These are phyloP conservation scores for Anarrhichthys ocellatus DNA, from an alignment of 2,113 vertebrate species.

Conservation along the genomic window DNA sequence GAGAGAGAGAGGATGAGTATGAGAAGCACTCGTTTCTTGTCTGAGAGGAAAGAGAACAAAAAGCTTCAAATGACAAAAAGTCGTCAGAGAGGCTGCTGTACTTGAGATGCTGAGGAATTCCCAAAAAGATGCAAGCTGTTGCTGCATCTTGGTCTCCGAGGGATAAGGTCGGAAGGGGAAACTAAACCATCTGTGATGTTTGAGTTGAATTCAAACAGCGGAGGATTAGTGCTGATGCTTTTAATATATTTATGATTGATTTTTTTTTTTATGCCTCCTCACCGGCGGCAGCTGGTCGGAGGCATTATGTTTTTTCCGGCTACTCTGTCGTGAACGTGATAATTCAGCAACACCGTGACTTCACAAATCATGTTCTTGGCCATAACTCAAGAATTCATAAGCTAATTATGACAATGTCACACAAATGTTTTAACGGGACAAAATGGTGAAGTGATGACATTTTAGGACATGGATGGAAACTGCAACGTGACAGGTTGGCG, in stretches of 20 bases:
- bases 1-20: background rate
- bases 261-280: background rate
- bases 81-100: slow-evolving; percentile 18
- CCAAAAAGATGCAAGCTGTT: slow-evolving; percentile 16
- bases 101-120: slow-evolving; percentile 1
- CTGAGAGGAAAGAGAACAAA: background rate
- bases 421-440: background rate
- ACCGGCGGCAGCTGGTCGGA: background rate
- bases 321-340: background rate
- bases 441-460: too few species aligned
- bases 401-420: too few species aligned
- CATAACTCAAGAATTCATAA: too few species aligned
- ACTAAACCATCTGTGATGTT: slow-evolving; percentile 15
- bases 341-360: too few species aligned
- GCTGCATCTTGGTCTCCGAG: background rate
- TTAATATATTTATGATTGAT: background rate
- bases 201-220: too few species aligned
- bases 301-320: background rate
- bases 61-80: slow-evolving; percentile 5
- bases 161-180: background rate
- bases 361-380: too few species aligned
- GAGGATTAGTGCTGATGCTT: too few species aligned
- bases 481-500: too few species aligned
- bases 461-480: too few species aligned
- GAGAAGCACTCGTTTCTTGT: background rate